Evolutionary conservation across 2,113 vertebrate species (phyloP).

Genomic region (Corythoichthys intestinalis): DNA sequence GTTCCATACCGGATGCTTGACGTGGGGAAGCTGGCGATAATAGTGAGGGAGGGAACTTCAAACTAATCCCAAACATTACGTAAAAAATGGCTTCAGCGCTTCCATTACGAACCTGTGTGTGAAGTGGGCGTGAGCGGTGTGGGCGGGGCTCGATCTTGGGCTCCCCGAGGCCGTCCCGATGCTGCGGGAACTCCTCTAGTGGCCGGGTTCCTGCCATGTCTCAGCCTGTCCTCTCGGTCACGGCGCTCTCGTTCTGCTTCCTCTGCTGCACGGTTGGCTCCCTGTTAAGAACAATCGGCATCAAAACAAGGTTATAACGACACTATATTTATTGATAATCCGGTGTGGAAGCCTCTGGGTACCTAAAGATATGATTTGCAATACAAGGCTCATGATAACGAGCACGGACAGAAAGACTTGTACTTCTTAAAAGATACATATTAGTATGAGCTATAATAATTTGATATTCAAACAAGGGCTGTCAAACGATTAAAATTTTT

Average conservation of each 20-base stretch:
- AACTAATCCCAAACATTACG: not conserved
- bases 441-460: too few species aligned
- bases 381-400: too few species aligned
- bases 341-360: too few species aligned
- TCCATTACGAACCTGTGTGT: slow-evolving; percentile 78
- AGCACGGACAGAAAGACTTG: too few species aligned
- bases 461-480: too few species aligned
- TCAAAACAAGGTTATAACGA: not conserved
- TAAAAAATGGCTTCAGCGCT: not conserved
- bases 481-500: too few species aligned
- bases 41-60: slow-evolving; percentile 4
- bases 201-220: slow-evolving; percentile 83
- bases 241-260: slow-evolving; percentile 87
- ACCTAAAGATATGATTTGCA: too few species aligned
- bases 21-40: slow-evolving; percentile 77
- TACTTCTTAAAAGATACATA: too few species aligned
- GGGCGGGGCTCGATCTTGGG: slow-evolving; percentile 82
- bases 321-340: not conserved
- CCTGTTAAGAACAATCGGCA: slow-evolving; percentile 58
- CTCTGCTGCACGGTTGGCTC: slow-evolving; percentile 86
- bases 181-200: slow-evolving; percentile 84
- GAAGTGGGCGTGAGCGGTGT: slow-evolving; percentile 89
- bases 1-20: slow-evolving; percentile 85
- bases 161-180: slow-evolving; percentile 82
- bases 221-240: slow-evolving; percentile 86